Base-by-base conservation (phyloP, 2,113 vertebrate species). In the Triplophysa siluroides region DNA sequence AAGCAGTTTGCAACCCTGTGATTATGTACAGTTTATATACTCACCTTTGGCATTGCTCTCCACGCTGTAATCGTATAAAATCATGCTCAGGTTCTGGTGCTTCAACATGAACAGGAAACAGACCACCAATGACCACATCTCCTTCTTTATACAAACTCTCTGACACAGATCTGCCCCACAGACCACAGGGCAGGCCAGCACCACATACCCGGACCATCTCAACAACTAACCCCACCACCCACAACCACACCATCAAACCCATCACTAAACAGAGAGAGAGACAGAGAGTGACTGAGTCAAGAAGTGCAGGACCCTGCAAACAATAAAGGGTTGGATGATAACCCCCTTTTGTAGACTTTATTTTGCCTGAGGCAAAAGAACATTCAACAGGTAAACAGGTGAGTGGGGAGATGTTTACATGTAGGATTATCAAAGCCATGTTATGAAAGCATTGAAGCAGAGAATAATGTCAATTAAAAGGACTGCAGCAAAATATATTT, bases 41-140 rank as follows among this genome's bases (percentile, higher is more conserved):
- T 86, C 54, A 88, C 81, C 65, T 78, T 54, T 81, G 64, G 74
- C 87, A 88, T 38, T 4, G 75, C 2, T 29, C 43, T 26, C 73
- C 63, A 54, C 71, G 23, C 3, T 76, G 81, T 29, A 69, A 65
- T 18, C 68, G 71, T 60, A 16, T 67, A 54, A 89, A 92, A 8
- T 78, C 78, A 19, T 86, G 33, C 26, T 90, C 79, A 54, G 85
- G 71, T 8, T 82, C 24, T 33, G 84, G 86, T 73, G 85, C 86
- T 58, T 54, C 75, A 23, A 83, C 26, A 78, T 89, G 83, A 78
- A 88, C 65, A 73, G 88, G 86, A 82, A 90, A 89, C 9, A 91
- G 81, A 19, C 84, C 85, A 41, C 86, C 87, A 29, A 89, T 87
- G 29, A 84, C 80, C 76, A 88, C 79, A 76, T 89, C 82, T 54